Percentiles rank a stretch among this genome's conserved stretches.
phyloP scores from a whole-genome alignment of 2,113 vertebrate species.

The Oxygymnocypris stewartii region DNA sequence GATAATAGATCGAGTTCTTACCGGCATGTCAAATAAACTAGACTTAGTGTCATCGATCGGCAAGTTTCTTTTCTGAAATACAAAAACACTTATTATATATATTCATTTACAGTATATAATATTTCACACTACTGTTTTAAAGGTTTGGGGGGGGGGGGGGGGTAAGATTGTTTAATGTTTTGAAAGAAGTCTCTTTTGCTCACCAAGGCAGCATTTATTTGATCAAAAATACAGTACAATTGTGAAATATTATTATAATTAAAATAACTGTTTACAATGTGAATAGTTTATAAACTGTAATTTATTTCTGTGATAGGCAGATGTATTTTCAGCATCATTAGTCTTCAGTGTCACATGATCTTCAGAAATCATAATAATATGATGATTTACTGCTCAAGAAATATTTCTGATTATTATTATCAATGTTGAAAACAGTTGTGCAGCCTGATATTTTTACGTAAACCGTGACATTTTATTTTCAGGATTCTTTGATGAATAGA shows the following conservation, averaged over 20 bases:
- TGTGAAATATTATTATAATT: background rate
- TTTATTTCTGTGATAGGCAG: no score
- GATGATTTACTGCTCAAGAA: background rate
- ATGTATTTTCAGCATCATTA: background rate
- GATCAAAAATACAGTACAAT: no score
- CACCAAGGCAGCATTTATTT: background rate
- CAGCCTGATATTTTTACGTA: background rate
- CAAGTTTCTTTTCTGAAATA: slow-evolving; percentile 86
- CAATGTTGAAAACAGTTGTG: background rate
- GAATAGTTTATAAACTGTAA: no score
- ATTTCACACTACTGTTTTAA: background rate
- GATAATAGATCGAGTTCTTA: slow-evolving; percentile 44
- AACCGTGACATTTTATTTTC: background rate
- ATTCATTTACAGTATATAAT: background rate
- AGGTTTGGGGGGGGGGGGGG: no score
- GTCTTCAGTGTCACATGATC: background rate
- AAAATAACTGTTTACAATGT: background rate
- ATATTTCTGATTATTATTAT: background rate
- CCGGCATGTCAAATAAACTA: slow-evolving; percentile 77
- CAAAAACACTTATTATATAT: slow-evolving; percentile 23
- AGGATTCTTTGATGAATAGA: background rate
- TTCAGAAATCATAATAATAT: background rate
- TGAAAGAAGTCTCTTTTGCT: background rate
- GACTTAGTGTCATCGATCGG: slow-evolving; percentile 83
- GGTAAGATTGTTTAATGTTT: background rate